Base-by-base conservation (phyloP, 2,888 invertebrate species). In the Nemotelus nigrinus region DNA sequence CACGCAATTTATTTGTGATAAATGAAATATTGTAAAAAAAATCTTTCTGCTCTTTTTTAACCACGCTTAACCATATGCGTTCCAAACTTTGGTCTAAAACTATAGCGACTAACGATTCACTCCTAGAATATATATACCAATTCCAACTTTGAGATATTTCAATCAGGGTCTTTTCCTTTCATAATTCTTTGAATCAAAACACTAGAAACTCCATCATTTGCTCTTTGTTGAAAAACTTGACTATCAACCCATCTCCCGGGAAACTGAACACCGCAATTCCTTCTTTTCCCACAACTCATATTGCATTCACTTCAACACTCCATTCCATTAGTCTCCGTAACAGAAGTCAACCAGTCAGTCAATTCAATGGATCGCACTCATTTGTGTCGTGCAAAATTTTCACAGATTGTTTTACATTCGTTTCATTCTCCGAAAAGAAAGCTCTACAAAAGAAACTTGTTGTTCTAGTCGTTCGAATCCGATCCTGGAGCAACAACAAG, bases 401-500 rank as follows among this genome's bases (percentile, higher is more conserved):
- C 48, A 48, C 70, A 53, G 43, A 70, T 70, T 55, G 53, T 70
- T 70, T n/a, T 10, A 43, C 2, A 41, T 70, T n/a, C 25, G 25
- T 25, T 25, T 25, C 25, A 25, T 25, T 25, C 25, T 25, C 25
- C 25, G 25, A n/a, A 68, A 65, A 44, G 70, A 41, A 50, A 70
- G 2, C 41, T 55, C 55, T 7, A 55, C 53, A 43, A 50, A 41
- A 43, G 39, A 3, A 43, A 53, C 8, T 53, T 53, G 53, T 70
- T 43, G 70, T 55, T 44, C 39, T 55, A 55, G 65, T n/a, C 10
- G 25, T n/a, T 65, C 47, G 6, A n/a, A 43, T 53, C 10, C 25
- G 55, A 55, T 70, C 70, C 70, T 70, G 7, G 39, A n/a, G 7
- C 60, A 60, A 10, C 25, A 60, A 60, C 7, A 55, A 55, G 48